phyloP scores from a whole-genome alignment of 2,888 invertebrate species.

The Eilema griseolum region DNA sequence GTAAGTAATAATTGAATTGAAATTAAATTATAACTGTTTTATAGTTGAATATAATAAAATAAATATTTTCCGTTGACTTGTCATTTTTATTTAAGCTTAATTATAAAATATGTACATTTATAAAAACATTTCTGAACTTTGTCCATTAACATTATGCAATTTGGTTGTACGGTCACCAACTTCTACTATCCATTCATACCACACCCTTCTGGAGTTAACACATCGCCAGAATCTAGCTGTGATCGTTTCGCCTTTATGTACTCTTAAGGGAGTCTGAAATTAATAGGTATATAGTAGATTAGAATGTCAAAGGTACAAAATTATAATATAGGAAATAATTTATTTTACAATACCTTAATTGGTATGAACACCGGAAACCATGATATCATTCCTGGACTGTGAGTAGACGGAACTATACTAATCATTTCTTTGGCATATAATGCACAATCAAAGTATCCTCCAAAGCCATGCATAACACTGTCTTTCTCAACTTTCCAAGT shows the following conservation, averaged over 20 bases:
- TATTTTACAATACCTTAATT: conserved; percentile 87
- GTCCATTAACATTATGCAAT: conserved; percentile 76
- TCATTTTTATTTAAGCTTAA: conserved; percentile 25
- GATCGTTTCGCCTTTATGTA: conserved; percentile 90
- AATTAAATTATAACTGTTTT: conserved; percentile 4
- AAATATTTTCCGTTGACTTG: conserved; percentile 33
- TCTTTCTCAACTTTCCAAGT: conserved; percentile 91
- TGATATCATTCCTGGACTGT: conserved; percentile 97
- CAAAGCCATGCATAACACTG: conserved; percentile 96
- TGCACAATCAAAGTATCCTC: conserved; percentile 97
- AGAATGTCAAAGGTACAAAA: not conserved
- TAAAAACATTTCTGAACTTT: conserved; percentile 82
- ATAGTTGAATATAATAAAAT: conserved; percentile 10
- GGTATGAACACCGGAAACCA: conserved; percentile 99
- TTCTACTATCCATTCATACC: conserved; percentile 97
- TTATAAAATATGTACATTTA: conserved; percentile 40
- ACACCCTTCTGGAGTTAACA: conserved; percentile 92
- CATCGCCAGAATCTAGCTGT: conserved; percentile 96
- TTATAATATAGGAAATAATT: not conserved
- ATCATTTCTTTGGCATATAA: conserved; percentile 94
- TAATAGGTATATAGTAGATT: not conserved
- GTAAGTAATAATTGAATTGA: conserved; percentile 12
- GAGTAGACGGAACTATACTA: conserved; percentile 96
- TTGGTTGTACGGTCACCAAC: conserved; percentile 70
- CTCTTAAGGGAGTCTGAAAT: conserved; percentile 90